phyloP scores from a whole-genome alignment of 2,113 vertebrate species.

The Galeopterus variegatus region DNA sequence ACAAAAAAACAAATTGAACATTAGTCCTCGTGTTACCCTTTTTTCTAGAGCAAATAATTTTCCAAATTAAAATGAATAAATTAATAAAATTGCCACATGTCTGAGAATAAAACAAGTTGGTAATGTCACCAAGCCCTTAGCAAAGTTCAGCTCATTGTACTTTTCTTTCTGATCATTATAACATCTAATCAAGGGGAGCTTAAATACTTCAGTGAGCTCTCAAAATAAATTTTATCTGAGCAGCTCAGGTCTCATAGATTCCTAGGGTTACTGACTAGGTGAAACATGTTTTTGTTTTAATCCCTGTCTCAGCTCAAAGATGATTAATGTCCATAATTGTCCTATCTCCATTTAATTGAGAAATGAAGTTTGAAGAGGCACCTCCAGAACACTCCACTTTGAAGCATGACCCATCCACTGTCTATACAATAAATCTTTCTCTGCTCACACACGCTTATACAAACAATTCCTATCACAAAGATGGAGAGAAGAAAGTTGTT shows the following conservation, averaged over 20 bases:
- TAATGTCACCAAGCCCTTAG: neutral
- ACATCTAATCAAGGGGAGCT: constrained; percentile 68
- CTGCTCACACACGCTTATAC: neutral
- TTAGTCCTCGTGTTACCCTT: constrained; percentile 72
- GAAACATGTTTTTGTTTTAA: constrained; percentile 85
- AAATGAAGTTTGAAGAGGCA: constrained; percentile 84
- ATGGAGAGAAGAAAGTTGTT: neutral
- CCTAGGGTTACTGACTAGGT: constrained; percentile 70
- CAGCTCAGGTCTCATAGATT: constrained; percentile 74
- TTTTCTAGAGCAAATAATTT: constrained; percentile 79
- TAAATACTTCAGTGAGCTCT: constrained; percentile 80
- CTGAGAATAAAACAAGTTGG: constrained; percentile 16
- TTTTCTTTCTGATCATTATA: constrained; percentile 74
- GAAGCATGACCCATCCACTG: constrained; percentile 75
- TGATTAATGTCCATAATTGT: constrained; percentile 83
- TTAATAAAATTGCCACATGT: constrained; percentile 73
- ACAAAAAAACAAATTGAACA: constrained; percentile 62
- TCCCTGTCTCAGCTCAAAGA: constrained; percentile 79
- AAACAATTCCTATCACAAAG: neutral
- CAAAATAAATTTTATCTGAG: constrained; percentile 85
- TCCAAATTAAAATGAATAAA: constrained; percentile 82
- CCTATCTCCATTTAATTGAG: constrained; percentile 84
- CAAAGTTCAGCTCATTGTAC: constrained; percentile 71
- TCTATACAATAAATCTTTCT: constrained; percentile 73
- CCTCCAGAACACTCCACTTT: constrained; percentile 76